Evolutionary conservation across 2,113 vertebrate species (phyloP).

Genomic region (Tapirus terrestris): DNA sequence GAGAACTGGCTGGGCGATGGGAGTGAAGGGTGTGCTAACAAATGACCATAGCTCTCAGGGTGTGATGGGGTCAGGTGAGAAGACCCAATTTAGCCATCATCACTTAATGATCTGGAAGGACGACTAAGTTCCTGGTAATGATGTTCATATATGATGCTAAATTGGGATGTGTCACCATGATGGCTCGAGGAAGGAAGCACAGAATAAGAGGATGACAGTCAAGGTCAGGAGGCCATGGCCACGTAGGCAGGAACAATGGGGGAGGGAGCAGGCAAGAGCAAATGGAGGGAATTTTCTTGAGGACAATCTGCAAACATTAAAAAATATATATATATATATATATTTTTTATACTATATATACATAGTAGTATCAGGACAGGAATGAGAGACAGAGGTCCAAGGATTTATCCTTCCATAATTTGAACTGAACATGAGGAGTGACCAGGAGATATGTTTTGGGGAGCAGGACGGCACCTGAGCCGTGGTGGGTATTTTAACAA

Average conservation of each 20-base stretch:
- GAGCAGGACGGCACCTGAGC: background rate
- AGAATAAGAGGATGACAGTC: background rate
- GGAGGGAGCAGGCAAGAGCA: constrained; percentile 4
- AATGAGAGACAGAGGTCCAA: background rate
- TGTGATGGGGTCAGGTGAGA: constrained; percentile 71
- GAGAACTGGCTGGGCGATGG: constrained; percentile 19
- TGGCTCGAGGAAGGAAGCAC: constrained; percentile 53
- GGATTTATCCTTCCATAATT: background rate
- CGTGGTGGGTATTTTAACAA: background rate
- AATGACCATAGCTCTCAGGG: constrained; percentile 7
- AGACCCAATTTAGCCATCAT: constrained; percentile 70
- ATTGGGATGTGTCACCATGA: constrained; percentile 69
- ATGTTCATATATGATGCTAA: constrained; percentile 60
- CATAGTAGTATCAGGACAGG: background rate
- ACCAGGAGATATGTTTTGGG: background rate
- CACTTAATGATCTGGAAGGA: constrained; percentile 73
- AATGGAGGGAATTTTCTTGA: constrained; percentile 21
- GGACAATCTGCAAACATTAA: background rate
- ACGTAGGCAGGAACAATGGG: background rate
- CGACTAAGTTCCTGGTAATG: constrained; percentile 40
- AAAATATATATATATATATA: background rate
- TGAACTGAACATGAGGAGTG: background rate
- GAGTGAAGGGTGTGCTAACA: background rate
- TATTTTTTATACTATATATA: too few relatives aligned
- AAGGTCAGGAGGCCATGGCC: constrained; percentile 37